phyloP scores from a whole-genome alignment of 2,888 invertebrate species.

The Torymus aiolomorphi region DNA sequence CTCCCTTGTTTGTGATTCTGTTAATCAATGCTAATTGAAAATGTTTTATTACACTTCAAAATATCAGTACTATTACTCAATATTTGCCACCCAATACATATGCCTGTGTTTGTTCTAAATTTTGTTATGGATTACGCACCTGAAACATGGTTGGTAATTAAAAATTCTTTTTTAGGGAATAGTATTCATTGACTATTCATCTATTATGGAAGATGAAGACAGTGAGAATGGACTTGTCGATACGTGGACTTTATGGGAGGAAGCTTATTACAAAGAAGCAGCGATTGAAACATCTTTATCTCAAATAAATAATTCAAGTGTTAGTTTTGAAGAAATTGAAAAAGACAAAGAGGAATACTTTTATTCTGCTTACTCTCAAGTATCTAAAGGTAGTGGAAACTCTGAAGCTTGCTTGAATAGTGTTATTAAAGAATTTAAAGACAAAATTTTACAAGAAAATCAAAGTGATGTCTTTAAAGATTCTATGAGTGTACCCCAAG shows the following conservation, averaged over 20 bases:
- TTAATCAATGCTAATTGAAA: too few relatives aligned
- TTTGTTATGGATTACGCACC: too few relatives aligned
- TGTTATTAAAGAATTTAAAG: conserved; percentile 69
- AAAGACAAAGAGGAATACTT: conserved; percentile 59
- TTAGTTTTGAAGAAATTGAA: conserved; percentile 51
- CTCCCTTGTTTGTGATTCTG: too few relatives aligned
- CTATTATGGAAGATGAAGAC: conserved; percentile 75
- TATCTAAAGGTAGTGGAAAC: conserved; percentile 57
- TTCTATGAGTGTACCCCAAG: background rate
- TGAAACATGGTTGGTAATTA: too few relatives aligned
- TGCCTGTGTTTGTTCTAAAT: too few relatives aligned
- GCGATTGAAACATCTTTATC: conserved; percentile 47
- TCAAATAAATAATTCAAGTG: conserved; percentile 49
- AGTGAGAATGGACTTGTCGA: conserved; percentile 69
- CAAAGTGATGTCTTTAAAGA: conserved; percentile 54
- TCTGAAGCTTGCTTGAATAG: conserved; percentile 57
- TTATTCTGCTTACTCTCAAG: conserved; percentile 51
- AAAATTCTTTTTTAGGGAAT: conserved; percentile 47
- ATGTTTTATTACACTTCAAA: too few relatives aligned
- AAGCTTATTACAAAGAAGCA: conserved; percentile 62
- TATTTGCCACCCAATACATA: too few relatives aligned
- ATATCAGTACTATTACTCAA: too few relatives aligned
- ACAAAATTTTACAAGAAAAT: too few relatives aligned
- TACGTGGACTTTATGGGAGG: conserved; percentile 64
- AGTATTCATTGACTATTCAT: conserved; percentile 8